Evolutionary conservation across 2,888 invertebrate species (phyloP).

Genomic region (Neoaliturus tenellus): DNA sequence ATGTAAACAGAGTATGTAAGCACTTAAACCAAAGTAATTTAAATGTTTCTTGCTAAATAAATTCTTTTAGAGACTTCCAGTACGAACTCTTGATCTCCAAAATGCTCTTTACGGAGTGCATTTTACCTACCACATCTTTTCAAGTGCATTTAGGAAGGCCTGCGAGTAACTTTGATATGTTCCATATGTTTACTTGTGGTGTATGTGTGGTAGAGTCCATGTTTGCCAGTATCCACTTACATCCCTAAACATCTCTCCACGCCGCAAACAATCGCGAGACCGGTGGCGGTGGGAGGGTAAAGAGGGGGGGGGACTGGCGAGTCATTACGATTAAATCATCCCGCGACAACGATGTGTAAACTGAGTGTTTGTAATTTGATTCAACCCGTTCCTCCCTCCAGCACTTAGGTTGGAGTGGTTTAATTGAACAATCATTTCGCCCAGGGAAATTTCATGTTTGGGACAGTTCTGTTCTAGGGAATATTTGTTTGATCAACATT

Average conservation of each 20-base stretch:
- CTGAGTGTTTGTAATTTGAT: conserved; percentile 20
- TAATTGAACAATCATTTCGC: not conserved
- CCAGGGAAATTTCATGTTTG: not conserved
- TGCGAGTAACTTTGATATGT: too few species aligned
- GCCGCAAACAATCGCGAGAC: not conserved
- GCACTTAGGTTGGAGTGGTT: not conserved
- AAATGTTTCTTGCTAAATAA: too few species aligned
- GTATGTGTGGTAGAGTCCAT: not conserved
- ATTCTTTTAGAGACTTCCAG: too few species aligned
- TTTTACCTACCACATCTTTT: too few species aligned
- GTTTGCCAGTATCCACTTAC: not conserved
- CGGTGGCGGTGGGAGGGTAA: too few species aligned
- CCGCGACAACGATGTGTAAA: not conserved
- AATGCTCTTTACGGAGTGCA: too few species aligned
- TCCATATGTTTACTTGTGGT: not conserved
- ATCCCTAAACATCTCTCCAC: not conserved
- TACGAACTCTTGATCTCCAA: too few species aligned
- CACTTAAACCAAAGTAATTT: too few species aligned
- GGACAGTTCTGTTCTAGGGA: conserved; percentile 14
- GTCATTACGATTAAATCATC: conserved; percentile 10
- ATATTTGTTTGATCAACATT: not conserved
- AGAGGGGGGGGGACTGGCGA: not conserved
- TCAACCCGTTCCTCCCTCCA: not conserved
- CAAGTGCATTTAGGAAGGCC: too few species aligned
- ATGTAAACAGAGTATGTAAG: too few species aligned